These are phyloP conservation scores for Leptodactylus fuscus DNA, from an alignment of 2,113 vertebrate genomes.

Conservation along the genomic window DNA sequence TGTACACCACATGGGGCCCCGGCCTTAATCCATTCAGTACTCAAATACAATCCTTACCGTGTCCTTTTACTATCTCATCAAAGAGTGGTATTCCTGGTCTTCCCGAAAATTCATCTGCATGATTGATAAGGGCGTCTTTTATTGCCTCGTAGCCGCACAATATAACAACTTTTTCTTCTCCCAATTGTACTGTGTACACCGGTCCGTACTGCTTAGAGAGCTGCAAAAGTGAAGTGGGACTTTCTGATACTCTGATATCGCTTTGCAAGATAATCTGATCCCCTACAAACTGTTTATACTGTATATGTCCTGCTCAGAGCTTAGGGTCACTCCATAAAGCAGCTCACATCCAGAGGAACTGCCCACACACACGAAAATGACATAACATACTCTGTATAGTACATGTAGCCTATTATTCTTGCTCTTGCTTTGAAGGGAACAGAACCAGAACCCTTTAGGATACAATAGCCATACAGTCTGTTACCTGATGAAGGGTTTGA, in stretches of 20 bases:
- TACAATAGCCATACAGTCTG: background rate
- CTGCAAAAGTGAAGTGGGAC: background rate
- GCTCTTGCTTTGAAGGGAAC: too few species aligned
- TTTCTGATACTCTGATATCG: too few species aligned
- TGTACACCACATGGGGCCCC: too few species aligned
- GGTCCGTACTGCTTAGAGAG: background rate
- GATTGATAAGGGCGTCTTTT: background rate
- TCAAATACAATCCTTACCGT: background rate
- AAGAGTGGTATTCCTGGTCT: background rate
- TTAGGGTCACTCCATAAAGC: too few species aligned
- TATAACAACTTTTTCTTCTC: background rate
- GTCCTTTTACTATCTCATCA: background rate
- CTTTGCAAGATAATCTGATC: too few species aligned
- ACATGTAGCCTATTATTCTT: too few species aligned
- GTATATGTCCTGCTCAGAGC: too few species aligned
- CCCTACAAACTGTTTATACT: too few species aligned
- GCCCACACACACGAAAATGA: too few species aligned
- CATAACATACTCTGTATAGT: too few species aligned
- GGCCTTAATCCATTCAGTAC: too few species aligned
- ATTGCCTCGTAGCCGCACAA: background rate
- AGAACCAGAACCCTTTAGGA: background rate
- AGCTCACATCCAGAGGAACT: too few species aligned
- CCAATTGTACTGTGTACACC: background rate
- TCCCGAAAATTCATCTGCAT: background rate
- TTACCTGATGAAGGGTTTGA: slow-evolving; percentile 17